Conservation (phyloP, 2,888 invertebrate species). For the Cryptops parisi region DNA sequence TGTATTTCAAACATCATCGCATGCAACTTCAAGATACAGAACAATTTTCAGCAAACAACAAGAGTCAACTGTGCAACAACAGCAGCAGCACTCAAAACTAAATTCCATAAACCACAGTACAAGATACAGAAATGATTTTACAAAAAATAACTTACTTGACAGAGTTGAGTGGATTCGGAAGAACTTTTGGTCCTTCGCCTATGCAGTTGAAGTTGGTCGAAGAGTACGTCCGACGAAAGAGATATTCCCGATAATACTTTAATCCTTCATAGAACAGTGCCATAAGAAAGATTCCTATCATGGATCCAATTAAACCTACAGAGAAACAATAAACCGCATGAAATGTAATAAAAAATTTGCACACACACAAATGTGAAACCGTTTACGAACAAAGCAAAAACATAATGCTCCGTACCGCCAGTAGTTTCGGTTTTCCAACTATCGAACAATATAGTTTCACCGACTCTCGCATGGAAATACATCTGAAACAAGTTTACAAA, state of each 20-base stretch:
- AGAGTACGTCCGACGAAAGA: slow-evolving; percentile 76
- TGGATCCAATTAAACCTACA: slow-evolving; percentile 65
- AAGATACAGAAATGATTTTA: no score
- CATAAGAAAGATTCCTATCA: slow-evolving; percentile 79
- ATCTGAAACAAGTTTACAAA: no score
- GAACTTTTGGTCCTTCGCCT: slow-evolving; percentile 36
- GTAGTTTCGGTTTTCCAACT: not conserved
- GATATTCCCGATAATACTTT: slow-evolving; percentile 70
- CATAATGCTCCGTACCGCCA: not conserved
- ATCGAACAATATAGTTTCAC: not conserved
- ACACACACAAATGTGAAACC: no score
- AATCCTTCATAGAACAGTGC: slow-evolving; percentile 90
- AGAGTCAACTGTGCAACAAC: no score
- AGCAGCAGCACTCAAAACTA: no score
- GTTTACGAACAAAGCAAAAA: not conserved
- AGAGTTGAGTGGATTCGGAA: slow-evolving; percentile 2
- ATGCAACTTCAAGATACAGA: no score
- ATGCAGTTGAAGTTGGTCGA: slow-evolving; percentile 72
- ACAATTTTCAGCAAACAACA: no score
- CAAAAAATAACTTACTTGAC: not conserved
- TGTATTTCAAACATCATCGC: no score
- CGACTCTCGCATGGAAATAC: not conserved
- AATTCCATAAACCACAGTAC: no score
- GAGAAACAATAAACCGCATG: not conserved
- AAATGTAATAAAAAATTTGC: not conserved